phyloP scores from a whole-genome alignment of 2,797 vertebrate genomes.

The Cyclura pinguis region DNA sequence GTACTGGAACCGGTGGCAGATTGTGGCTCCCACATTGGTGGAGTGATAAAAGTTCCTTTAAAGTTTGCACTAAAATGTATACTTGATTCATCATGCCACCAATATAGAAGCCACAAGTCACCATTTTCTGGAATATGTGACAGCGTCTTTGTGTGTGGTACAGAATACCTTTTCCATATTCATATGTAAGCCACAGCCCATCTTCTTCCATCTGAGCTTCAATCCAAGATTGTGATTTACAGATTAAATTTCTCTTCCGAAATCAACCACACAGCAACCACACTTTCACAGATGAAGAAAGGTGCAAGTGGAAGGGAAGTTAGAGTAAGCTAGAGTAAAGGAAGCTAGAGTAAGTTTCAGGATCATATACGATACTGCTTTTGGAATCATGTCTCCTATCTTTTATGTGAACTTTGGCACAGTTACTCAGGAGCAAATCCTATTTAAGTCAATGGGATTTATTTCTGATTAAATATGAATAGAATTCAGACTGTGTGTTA shows the following conservation, averaged over 20 bases:
- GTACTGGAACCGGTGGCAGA: too few species aligned
- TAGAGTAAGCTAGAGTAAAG: not conserved
- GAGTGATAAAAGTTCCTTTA: too few species aligned
- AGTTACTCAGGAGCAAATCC: not conserved
- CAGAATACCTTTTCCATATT: not conserved
- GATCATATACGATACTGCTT: not conserved
- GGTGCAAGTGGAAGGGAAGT: not conserved
- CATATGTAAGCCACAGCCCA: not conserved
- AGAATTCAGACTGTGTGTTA: not conserved
- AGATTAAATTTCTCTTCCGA: not conserved
- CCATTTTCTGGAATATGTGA: not conserved
- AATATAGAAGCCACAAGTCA: too few species aligned
- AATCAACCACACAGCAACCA: not conserved
- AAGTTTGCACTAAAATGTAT: too few species aligned
- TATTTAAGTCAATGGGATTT: not conserved
- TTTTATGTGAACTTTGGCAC: not conserved
- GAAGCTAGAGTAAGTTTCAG: too few species aligned
- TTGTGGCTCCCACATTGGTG: too few species aligned
- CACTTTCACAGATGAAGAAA: not conserved
- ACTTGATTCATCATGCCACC: too few species aligned
- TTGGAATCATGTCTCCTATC: not conserved
- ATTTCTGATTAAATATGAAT: not conserved
- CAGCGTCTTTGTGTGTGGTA: not conserved
- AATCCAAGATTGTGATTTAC: not conserved
- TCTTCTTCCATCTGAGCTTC: not conserved